phyloP scores from a whole-genome alignment of 1,140 invertebrate species.

The Drosophila biarmipes region DNA sequence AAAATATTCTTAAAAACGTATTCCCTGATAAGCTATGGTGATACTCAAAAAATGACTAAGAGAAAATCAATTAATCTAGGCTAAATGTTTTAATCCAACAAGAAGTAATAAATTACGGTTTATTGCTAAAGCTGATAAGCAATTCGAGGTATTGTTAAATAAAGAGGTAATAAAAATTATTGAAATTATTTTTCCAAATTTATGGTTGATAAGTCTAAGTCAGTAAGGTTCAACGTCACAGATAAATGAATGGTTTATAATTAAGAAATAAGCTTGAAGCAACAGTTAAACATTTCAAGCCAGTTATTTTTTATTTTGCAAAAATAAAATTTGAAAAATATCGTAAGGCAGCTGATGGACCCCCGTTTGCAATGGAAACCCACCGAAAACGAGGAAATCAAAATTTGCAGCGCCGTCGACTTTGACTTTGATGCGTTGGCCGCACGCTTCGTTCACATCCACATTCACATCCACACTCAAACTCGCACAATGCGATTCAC shows the following conservation, averaged over 20 bases:
- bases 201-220: not conserved
- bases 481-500: slow-evolving; percentile 42
- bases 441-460: slow-evolving; percentile 46
- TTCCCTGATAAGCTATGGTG: not conserved
- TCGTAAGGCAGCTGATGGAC: slow-evolving; percentile 36
- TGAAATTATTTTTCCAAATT: slow-evolving; percentile 8
- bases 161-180: slow-evolving; percentile 15
- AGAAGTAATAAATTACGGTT: slow-evolving; percentile 8
- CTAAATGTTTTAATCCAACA: slow-evolving; percentile 16
- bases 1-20: slow-evolving; percentile 6
- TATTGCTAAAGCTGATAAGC: not conserved
- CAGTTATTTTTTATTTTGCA: too few relatives aligned
- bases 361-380: slow-evolving; percentile 9
- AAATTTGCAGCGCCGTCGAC: slow-evolving; percentile 57
- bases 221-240: too few relatives aligned
- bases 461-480: not conserved
- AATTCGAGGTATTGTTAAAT: slow-evolving; percentile 1
- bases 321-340: too few relatives aligned
- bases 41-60: slow-evolving; percentile 5
- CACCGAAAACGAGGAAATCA: slow-evolving; percentile 41
- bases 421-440: slow-evolving; percentile 76
- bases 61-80: slow-evolving; percentile 1
- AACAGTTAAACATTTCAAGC: too few relatives aligned
- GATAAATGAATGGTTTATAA: too few relatives aligned
- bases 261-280: too few relatives aligned